Percentiles rank a stretch among this genome's conserved stretches.
These are phyloP conservation scores for Sepioteuthis lessoniana DNA, from an alignment of 2,888 invertebrate species.

Conservation along the genomic window DNA sequence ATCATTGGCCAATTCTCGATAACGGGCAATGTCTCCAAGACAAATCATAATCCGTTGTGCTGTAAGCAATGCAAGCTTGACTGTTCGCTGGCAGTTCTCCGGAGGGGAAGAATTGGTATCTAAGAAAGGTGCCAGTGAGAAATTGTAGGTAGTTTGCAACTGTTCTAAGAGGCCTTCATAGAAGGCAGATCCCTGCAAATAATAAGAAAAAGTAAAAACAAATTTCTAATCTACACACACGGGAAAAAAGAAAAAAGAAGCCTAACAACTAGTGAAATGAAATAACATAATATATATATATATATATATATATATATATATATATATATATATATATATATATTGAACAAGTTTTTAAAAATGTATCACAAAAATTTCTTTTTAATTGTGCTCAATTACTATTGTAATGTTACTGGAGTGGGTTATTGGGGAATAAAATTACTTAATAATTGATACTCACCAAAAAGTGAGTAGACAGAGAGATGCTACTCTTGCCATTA, in stretches of 20 bases:
- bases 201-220: background rate
- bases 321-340: too few relatives aligned
- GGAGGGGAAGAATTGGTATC: slow-evolving; percentile 68
- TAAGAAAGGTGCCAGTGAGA: slow-evolving; percentile 78
- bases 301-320: background rate
- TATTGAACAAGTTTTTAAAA: too few relatives aligned
- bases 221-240: too few relatives aligned
- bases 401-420: too few relatives aligned
- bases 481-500: too few relatives aligned
- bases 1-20: slow-evolving; percentile 88
- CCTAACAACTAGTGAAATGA: too few relatives aligned
- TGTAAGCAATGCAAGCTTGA: slow-evolving; percentile 86
- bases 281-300: background rate
- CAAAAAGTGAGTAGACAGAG: too few relatives aligned
- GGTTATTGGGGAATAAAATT: too few relatives aligned
- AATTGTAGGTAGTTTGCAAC: slow-evolving; percentile 85
- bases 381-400: too few relatives aligned
- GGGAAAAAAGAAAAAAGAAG: background rate
- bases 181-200: slow-evolving; percentile 77
- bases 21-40: slow-evolving; percentile 93
- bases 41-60: slow-evolving; percentile 91
- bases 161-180: slow-evolving; percentile 84
- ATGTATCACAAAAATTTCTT: too few relatives aligned
- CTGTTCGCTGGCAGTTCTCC: slow-evolving; percentile 78
- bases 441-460: too few relatives aligned